Base-by-base conservation (phyloP, 2,888 invertebrate genomes). In the Serrognathus titanus region DNA sequence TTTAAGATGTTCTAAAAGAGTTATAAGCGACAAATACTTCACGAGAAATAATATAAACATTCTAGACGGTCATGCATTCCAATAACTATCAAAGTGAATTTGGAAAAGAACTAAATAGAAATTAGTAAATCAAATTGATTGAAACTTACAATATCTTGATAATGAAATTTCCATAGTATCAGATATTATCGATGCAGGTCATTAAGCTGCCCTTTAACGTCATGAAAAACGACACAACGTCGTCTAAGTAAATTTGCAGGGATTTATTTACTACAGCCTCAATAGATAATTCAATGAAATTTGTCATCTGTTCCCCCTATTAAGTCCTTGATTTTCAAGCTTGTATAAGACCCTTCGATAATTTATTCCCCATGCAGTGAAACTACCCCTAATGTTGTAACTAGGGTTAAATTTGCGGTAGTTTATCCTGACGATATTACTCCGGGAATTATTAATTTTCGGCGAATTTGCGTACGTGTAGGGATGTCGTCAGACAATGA, bases 261-360 rank as follows among this genome's bases (percentile, higher is more conserved):
- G 64, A 62, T 67, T 31, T 64, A 63, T 64, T 59, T 63, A 62
- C 65, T 65, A 56, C 53, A 40, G 50, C 43, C 52, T 64, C 61
- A 62, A 63, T 59, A 58, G 58, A 61, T 66, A 64, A 67, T 67
- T 65, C 64, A 64, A 67, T 67, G 62, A 67, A 66, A 67, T 67
- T 66, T 67, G 66, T 66, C 67, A 66, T 65, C 61, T 60, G 52
- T 57, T 58, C 59, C 61, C 62, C 64, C 66, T 59, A 63, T 58
- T 60, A 60, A 63, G 63, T 47, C 53, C 53, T 56, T 62, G 58
- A 63, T 63, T 63, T 58, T 63, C 61, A 53, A 55, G 56, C 57
- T 60, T 59, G 59, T 59, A 59, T 43, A 53, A 57, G 56, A 59
- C 63, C 57, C 61, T 48, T 56, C 55, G 55, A 54, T 63, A 63